Conservation (phyloP, 2,113 vertebrate genomes). For the Microtus oregoni region DNA sequence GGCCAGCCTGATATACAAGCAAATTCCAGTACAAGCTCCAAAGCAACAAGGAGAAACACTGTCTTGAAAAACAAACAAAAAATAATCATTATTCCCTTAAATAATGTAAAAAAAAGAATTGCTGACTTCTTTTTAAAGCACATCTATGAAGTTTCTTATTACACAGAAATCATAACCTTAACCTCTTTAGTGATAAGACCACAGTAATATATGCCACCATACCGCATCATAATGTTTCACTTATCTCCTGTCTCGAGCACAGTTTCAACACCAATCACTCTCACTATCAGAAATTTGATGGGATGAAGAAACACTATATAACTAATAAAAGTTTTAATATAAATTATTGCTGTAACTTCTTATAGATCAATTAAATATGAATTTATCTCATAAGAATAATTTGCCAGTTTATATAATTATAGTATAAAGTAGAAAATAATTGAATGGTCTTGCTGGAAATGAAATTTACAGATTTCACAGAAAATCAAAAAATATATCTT, state of each 20-base stretch:
- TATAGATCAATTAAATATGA: conserved; percentile 32
- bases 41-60: no score
- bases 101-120: not conserved
- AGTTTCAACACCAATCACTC: not conserved
- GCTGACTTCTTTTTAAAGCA: not conserved
- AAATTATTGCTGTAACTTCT: conserved; percentile 31
- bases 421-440: not conserved
- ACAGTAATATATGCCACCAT: not conserved
- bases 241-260: not conserved
- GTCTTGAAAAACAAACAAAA: no score
- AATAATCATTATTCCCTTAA: not conserved
- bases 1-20: no score
- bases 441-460: not conserved
- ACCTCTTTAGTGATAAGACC: not conserved
- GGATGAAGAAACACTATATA: not conserved
- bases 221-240: not conserved
- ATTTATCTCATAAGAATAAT: not conserved
- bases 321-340: not conserved
- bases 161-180: not conserved
- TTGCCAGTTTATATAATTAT: not conserved
- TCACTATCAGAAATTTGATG: not conserved
- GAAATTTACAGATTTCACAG: not conserved
- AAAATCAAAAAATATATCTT: not conserved
- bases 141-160: not conserved
- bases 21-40: no score